A percentile compares a stretch with the other conserved stretches of the same genome.
These are phyloP conservation scores for Ageneiosus marmoratus DNA, from an alignment of 2,113 vertebrate genomes.

Conservation along the genomic window DNA sequence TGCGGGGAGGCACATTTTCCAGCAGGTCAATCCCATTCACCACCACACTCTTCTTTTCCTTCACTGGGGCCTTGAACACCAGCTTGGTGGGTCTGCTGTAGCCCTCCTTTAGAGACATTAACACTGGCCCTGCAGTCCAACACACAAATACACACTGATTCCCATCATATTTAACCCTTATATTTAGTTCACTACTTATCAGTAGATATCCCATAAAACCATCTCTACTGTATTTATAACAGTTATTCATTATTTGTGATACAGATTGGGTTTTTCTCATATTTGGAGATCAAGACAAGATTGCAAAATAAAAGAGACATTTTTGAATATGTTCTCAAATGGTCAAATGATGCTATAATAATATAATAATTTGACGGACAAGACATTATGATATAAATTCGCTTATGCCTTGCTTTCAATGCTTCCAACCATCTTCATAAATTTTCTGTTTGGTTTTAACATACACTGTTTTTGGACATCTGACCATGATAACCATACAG, in stretches of 20 bases:
- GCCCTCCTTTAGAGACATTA: slow-evolving; percentile 94
- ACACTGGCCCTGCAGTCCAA: slow-evolving; percentile 82
- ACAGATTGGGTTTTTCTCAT: background rate
- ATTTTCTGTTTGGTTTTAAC: background rate
- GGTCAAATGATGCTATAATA: background rate
- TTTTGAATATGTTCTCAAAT: background rate
- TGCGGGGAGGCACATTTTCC: slow-evolving; percentile 92
- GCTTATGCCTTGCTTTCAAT: background rate
- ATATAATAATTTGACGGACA: background rate
- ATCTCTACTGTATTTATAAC: background rate
- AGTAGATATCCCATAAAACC: background rate
- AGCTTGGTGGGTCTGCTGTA: slow-evolving; percentile 84
- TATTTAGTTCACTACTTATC: background rate
- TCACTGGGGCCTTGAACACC: slow-evolving; percentile 88
- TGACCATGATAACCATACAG: background rate
- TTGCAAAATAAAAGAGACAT: background rate
- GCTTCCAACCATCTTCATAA: background rate
- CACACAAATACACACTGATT: slow-evolving; percentile 21
- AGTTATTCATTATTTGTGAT: background rate
- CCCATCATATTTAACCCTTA: background rate
- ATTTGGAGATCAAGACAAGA: background rate
- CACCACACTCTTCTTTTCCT: slow-evolving; percentile 88
- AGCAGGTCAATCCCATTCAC: slow-evolving; percentile 94
- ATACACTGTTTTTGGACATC: background rate
- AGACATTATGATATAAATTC: background rate